These are phyloP conservation scores for Orthosia gracilis DNA, from an alignment of 2,888 invertebrate species.

Conservation along the genomic window DNA sequence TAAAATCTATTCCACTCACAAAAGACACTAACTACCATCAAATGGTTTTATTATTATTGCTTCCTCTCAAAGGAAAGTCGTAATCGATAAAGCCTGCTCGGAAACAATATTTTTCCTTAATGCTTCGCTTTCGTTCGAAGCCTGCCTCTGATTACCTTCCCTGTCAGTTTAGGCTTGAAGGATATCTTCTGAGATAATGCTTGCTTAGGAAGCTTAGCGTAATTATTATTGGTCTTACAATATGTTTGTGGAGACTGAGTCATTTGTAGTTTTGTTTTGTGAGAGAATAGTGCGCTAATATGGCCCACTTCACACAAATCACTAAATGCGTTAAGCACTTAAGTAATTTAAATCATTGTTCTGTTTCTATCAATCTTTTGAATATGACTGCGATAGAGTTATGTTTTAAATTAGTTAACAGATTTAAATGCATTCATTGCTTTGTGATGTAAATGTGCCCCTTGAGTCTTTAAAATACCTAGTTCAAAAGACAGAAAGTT, in stretches of 20 bases:
- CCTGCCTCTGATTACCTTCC: conserved; percentile 51
- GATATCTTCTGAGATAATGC: conserved; percentile 53
- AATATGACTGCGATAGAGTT: too few species aligned
- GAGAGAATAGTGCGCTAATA: not conserved
- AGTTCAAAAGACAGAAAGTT: too few species aligned
- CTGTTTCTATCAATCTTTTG: too few species aligned
- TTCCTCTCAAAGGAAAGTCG: conserved; percentile 28
- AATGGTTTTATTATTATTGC: conserved; percentile 34
- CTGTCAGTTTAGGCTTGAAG: conserved; percentile 41
- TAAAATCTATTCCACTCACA: conserved; percentile 11
- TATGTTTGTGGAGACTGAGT: not conserved
- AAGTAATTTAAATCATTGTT: too few species aligned
- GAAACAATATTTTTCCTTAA: conserved; percentile 61
- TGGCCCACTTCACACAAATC: too few species aligned
- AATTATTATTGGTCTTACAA: conserved; percentile 43
- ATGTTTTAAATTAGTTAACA: too few species aligned
- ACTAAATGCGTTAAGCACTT: too few species aligned
- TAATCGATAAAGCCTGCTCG: conserved; percentile 45
- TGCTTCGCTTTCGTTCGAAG: conserved; percentile 43
- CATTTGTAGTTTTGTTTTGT: not conserved
- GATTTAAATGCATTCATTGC: too few species aligned
- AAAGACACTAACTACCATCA: not conserved
- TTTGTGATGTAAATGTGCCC: too few species aligned
- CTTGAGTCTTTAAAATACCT: too few species aligned
- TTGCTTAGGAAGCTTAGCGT: conserved; percentile 33